Base-by-base conservation (phyloP, 2,797 vertebrate genomes). In the Enteromius radiatus region DNA sequence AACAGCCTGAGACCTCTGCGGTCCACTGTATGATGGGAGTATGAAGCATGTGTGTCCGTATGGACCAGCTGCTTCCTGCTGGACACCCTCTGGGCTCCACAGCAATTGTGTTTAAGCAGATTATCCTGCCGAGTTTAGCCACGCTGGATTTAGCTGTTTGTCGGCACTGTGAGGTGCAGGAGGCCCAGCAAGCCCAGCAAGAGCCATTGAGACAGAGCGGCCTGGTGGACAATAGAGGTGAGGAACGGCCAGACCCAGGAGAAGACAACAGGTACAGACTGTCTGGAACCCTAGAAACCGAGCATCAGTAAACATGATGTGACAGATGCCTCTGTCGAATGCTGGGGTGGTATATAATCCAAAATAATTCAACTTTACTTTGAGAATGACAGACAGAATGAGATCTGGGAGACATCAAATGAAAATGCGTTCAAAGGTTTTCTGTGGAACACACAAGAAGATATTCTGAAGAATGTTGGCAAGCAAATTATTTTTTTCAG, bases 71-170 rank as follows among this genome's bases (percentile, higher is more conserved):
- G 82, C 81, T 78, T 70, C 11, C 11, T 61, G 15, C 45, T 21
- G 17, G 81, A 23, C 38, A 21, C 59, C 59, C 80, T 68, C 77
- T 52, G 71, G 33, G 80, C 43, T 19, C 47, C 28, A 41, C 59
- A 76, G 38, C 15, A 68, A 76, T 76, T 81, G 82, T 83, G 69
- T 68, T 63, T 38, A 65, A 70, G 64, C 65, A 87, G 91, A 92
- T 91, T 91, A 91, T 75, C 75, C 88, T 90, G 90, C 93, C 91
- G 90, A 90, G 89, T 90, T 94, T 93, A 92, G 88, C 90, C 84
- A 93, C 31, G 90, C 90, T 81, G 89, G 91, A 91, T 93, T 93
- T 89, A 92, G 89, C 89, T 63, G 84, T 90, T 88, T 91, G 92
- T 85, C 86, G 84, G 87, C 67, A 21, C 81, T 56, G 63, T 21